These are phyloP conservation scores for Tetanocera ferruginea DNA, from an alignment of 2,888 invertebrate genomes.

Conservation along the genomic window DNA sequence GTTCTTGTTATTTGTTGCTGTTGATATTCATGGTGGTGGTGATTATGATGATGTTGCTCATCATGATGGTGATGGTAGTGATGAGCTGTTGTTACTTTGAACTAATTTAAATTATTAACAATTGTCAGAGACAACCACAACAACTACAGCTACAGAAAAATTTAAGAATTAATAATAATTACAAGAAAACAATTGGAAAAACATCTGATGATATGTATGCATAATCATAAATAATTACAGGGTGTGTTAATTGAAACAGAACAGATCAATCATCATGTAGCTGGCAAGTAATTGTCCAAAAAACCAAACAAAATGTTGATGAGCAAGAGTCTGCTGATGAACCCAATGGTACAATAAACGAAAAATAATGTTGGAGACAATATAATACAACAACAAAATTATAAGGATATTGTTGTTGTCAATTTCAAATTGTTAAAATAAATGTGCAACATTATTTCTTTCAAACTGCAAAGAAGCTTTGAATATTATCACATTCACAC, in stretches of 20 bases:
- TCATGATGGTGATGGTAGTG: background rate
- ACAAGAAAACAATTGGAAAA: conserved; percentile 17
- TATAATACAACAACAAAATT: too few species aligned
- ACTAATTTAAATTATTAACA: conserved; percentile 62
- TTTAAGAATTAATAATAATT: conserved; percentile 27
- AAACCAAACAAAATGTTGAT: too few species aligned
- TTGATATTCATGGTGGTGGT: background rate
- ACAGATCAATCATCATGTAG: conserved; percentile 61
- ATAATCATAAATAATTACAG: conserved; percentile 61
- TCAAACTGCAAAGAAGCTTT: background rate
- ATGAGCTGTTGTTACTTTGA: conserved; percentile 43
- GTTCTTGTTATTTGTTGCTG: background rate
- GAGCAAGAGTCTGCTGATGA: too few species aligned
- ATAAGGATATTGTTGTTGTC: too few species aligned
- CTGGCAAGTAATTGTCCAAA: background rate
- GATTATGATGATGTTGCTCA: conserved; percentile 2
- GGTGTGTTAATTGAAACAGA: conserved; percentile 57
- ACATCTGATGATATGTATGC: conserved; percentile 41
- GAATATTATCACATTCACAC: background rate
- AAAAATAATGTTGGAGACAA: too few species aligned
- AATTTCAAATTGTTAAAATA: too few species aligned
- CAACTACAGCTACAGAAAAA: conserved; percentile 24
- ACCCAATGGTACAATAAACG: too few species aligned
- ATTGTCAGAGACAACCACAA: conserved; percentile 50
- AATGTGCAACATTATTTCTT: too few species aligned